These are phyloP conservation scores for Asteroscopus sphinx DNA, from an alignment of 2,888 invertebrate species.

Conservation along the genomic window DNA sequence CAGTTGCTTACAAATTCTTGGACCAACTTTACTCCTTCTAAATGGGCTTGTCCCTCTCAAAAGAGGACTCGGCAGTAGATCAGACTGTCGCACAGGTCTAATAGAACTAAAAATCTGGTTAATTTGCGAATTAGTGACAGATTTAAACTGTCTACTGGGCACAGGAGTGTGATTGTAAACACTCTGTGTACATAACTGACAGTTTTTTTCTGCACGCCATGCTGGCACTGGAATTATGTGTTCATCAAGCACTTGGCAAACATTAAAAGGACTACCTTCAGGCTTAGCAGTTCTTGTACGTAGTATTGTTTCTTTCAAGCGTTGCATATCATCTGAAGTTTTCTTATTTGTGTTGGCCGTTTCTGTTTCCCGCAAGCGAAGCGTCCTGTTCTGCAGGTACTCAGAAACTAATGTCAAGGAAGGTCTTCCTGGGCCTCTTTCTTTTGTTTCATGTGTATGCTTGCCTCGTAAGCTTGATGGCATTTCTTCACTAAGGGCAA, in stretches of 20 bases:
- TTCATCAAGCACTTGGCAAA: conserved; percentile 81
- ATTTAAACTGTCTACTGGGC: conserved; percentile 54
- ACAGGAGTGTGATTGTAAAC: conserved; percentile 39
- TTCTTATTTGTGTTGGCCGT: conserved; percentile 61
- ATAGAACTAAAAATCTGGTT: conserved; percentile 67
- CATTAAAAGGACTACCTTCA: conserved; percentile 76
- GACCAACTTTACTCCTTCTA: conserved; percentile 63
- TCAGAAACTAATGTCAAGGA: conserved; percentile 81
- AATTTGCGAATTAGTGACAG: conserved; percentile 64
- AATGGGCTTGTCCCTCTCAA: conserved; percentile 66
- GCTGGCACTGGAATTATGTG: conserved; percentile 79
- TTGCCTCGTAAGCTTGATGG: conserved; percentile 79
- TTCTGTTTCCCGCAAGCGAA: conserved; percentile 75
- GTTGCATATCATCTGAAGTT: conserved; percentile 72
- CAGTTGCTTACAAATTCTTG: conserved; percentile 64
- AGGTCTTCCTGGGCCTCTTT: conserved; percentile 64
- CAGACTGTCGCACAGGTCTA: conserved; percentile 52
- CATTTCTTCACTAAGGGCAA: conserved; percentile 86
- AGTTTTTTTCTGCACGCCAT: conserved; percentile 75
- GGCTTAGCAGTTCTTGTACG: conserved; percentile 71
- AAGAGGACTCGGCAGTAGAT: conserved; percentile 63
- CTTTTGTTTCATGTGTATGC: conserved; percentile 55
- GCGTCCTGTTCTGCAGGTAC: conserved; percentile 79
- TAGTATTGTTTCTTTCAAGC: conserved; percentile 79
- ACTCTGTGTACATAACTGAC: conserved; percentile 62